Percentiles rank a stretch among this genome's conserved stretches.
These are phyloP conservation scores for Irena cyanogastra DNA, from an alignment of 2,113 vertebrate species.

Conservation along the genomic window DNA sequence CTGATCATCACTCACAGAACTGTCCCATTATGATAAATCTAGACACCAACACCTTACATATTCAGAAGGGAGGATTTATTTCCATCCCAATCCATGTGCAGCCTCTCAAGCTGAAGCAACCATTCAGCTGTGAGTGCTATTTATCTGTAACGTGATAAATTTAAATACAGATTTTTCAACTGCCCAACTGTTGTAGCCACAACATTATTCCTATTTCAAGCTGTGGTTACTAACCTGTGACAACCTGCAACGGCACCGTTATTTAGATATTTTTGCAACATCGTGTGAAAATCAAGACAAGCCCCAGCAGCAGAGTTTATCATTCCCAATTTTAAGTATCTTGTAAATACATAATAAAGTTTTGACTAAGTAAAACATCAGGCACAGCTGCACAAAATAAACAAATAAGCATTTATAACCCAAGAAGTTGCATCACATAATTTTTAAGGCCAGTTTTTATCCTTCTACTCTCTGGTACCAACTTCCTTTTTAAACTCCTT, in stretches of 20 bases:
- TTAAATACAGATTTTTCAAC: neutral
- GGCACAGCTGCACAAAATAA: neutral
- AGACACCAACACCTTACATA: neutral
- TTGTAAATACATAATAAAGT: neutral
- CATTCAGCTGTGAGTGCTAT: neutral
- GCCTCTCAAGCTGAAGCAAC: neutral
- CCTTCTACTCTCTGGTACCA: neutral
- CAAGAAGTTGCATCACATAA: neutral
- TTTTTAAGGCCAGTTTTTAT: neutral
- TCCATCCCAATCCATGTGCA: neutral
- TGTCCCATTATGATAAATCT: neutral
- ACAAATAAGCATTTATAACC: neutral
- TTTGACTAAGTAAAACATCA: neutral
- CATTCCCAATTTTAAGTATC: neutral
- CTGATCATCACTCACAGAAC: neutral
- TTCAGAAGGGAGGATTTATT: neutral
- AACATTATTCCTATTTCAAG: neutral
- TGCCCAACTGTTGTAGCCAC: neutral
- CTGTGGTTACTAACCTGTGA: neutral
- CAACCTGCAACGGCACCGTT: neutral
- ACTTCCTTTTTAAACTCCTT: neutral
- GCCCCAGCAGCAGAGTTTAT: neutral
- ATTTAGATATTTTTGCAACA: neutral
- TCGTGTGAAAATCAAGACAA: neutral
- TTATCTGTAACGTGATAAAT: slow-evolving; percentile 1